These are phyloP conservation scores for Pedetes capensis DNA, from an alignment of 2,113 vertebrate species.

Conservation along the genomic window DNA sequence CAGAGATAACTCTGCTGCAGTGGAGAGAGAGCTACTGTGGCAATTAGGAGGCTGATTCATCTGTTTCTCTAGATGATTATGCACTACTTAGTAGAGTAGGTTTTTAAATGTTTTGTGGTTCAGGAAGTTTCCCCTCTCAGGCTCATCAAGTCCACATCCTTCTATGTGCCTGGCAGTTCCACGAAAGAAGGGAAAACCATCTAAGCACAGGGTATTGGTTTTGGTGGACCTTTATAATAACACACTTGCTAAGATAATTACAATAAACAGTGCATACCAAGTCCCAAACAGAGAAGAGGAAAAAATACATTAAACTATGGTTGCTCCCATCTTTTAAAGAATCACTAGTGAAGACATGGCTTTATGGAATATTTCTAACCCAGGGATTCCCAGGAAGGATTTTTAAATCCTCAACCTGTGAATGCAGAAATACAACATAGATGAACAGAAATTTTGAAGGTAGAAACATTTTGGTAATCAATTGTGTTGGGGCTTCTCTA, in stretches of 20 bases:
- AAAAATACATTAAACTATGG: not conserved
- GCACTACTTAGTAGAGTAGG: not conserved
- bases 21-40: not conserved
- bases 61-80: slow-evolving; percentile 33
- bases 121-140: not conserved
- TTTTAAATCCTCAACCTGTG: not conserved
- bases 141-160: slow-evolving; percentile 39
- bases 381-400: not conserved
- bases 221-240: slow-evolving; percentile 4
- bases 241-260: not conserved
- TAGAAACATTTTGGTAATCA: not conserved
- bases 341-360: not conserved
- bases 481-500: not conserved
- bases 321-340: slow-evolving; percentile 14
- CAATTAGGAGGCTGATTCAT: slow-evolving; percentile 50
- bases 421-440: not conserved
- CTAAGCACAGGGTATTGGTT: not conserved
- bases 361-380: not conserved
- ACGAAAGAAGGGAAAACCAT: slow-evolving; percentile 5
- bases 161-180: not conserved
- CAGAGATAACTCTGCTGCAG: not conserved
- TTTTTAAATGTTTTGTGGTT: slow-evolving; percentile 48
- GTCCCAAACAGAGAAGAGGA: not conserved
- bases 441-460: not conserved
- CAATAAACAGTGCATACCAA: not conserved